These are phyloP conservation scores for Drosophila erecta DNA, from an alignment of 1,140 invertebrate species.

Conservation along the genomic window DNA sequence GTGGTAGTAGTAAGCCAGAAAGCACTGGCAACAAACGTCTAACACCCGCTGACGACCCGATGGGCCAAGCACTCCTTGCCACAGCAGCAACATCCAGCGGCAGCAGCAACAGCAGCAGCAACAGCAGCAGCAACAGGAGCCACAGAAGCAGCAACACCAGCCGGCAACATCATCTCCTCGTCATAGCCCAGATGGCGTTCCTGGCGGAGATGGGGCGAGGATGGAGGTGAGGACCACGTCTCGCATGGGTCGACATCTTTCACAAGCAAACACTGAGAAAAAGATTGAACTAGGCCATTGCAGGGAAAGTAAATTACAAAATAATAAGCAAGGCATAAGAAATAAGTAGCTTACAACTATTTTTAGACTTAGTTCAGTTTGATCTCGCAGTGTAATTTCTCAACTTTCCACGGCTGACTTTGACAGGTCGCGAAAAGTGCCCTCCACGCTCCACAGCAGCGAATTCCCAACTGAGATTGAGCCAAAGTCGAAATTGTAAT, in stretches of 20 bases:
- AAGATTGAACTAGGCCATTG: background rate
- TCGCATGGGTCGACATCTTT: slow-evolving; percentile 75
- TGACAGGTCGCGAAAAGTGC: slow-evolving; percentile 33
- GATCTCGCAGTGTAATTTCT: slow-evolving; percentile 4
- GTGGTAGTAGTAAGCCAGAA: slow-evolving; percentile 42
- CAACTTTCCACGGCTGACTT: slow-evolving; percentile 20
- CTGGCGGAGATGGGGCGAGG: slow-evolving; percentile 8
- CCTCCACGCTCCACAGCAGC: slow-evolving; percentile 12
- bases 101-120: slow-evolving; percentile 12
- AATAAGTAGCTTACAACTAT: no score
- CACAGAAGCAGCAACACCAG: slow-evolving; percentile 21
- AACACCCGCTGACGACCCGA: slow-evolving; percentile 56
- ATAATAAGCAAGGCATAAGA: no score
- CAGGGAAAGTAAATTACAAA: no score
- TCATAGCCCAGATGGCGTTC: slow-evolving; percentile 34
- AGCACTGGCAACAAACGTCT: slow-evolving; percentile 69
- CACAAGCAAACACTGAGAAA: slow-evolving; percentile 28
- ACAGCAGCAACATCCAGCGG: slow-evolving; percentile 30
- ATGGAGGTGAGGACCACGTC: slow-evolving; percentile 18
- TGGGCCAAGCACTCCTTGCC: slow-evolving; percentile 50
- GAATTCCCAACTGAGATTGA: slow-evolving; percentile 30
- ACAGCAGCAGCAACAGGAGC: slow-evolving; percentile 26
- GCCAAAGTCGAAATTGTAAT: slow-evolving; percentile 74
- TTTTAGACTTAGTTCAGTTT: no score
- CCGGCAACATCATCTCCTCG: slow-evolving; percentile 47